phyloP scores from a whole-genome alignment of 2,797 vertebrate species.

The Microctenopoma lineatum region DNA sequence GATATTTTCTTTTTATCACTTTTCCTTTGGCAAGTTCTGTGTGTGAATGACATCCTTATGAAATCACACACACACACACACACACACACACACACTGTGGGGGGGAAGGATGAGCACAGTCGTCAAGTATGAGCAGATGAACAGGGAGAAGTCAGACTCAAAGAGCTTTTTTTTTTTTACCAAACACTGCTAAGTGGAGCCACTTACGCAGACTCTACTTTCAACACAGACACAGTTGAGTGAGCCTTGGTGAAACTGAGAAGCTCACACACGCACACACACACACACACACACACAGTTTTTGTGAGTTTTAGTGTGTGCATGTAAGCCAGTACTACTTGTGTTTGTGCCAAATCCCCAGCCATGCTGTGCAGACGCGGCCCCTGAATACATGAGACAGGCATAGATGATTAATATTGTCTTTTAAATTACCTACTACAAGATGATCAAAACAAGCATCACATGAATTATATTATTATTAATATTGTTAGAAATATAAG shows the following conservation, averaged over 20 bases:
- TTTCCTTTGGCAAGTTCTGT: constrained; percentile 20
- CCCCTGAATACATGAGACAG: constrained; percentile 2
- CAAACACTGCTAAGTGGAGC: constrained; percentile 22
- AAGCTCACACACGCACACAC: constrained; percentile 30
- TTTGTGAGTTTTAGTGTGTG: constrained; percentile 34
- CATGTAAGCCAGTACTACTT: constrained; percentile 8
- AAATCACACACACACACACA: constrained; percentile 21
- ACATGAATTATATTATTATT: no score
- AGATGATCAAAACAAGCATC: not conserved
- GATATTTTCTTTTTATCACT: constrained; percentile 55
- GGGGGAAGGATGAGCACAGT: constrained; percentile 61
- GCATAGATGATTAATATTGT: constrained; percentile 1
- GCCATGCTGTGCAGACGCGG: constrained; percentile 21
- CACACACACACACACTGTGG: constrained; percentile 25
- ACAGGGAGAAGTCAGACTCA: constrained; percentile 12
- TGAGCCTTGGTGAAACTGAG: constrained; percentile 18
- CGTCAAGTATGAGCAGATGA: constrained; percentile 48
- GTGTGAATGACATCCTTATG: constrained; percentile 66
- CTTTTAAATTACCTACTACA: no score
- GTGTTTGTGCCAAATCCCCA: constrained; percentile 45
- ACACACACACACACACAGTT: constrained; percentile 9
- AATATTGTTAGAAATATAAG: no score
- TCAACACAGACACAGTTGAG: constrained; percentile 41
- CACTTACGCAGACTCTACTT: constrained; percentile 37
- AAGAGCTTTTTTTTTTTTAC: constrained; percentile 10